Evolutionary conservation across 2,888 invertebrate species (phyloP), one percentile per base, ranked within the genome.

Genomic region (Leptothorax acervorum): DNA sequence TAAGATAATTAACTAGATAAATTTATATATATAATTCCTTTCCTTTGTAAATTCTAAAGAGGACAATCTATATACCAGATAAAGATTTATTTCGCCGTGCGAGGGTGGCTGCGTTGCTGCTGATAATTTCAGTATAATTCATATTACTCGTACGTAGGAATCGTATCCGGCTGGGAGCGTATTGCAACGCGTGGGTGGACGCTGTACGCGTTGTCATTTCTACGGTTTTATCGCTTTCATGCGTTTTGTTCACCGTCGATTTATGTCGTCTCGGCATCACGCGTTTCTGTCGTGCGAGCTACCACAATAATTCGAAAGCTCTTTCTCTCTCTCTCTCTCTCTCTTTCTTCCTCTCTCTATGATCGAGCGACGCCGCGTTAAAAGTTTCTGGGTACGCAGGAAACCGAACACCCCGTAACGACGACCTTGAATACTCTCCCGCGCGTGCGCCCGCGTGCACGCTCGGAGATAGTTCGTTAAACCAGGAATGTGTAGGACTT

Each of bases 401-500:
- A 81, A 81, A 62, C 48, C 51, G 63, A 55, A 55, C 79, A 82
- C 79, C 81, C 79, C 28, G 60, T 73, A 81, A 81, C 74, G 48
- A 81, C 74, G 90, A 87, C 89, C 89, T 89, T 90, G 90, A 87
- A 86, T 88, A 82, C 51, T 70, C 62, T 23, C 42, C 39, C 66
- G 70, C 71, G 51, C 57, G 78, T 57, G 79, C 79, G 79, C 73
- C 57, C 57, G 45, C 57, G 74, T 39, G 12, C 31, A 45, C 42
- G 35, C 55, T 57, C 65, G 42, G 86, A 68, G 85, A 87, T 84
- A 90, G 90, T 87, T 89, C 89, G 89, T 90, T 90, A 86, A 87
- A 87, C 85, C 85, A 87, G 87, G 89, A 90, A 89, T 85, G 87
- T 86, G 90, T 87, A 83, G 85, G 90, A 90, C 86, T 90, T 85